Evolutionary conservation across 1,140 invertebrate species (phyloP), one percentile per base, ranked within the genome.

Genomic region (Drosophila tropicalis): DNA sequence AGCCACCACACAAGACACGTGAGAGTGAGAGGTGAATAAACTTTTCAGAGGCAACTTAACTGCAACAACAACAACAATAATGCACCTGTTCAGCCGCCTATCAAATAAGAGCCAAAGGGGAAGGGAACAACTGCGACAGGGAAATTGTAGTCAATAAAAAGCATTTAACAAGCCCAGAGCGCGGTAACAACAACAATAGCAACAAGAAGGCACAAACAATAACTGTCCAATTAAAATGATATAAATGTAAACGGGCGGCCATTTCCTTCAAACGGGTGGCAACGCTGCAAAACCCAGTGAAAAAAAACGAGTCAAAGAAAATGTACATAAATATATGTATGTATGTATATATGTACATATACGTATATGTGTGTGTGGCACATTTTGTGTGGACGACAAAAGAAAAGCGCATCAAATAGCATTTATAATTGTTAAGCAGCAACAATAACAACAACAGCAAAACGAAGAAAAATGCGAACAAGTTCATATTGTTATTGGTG

Each of bases 1-100:
- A 63, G 40, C 40, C 57, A 60, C 79, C 63, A 62, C 36, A 51
- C 65, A 68, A 58, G 76, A 84, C 81, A 83, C 81, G 80, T 83
- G 81, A 83, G 81, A 84, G 81, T 69, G 69, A 76, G 73, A 85
- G 81, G 81, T 84, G 81, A 84, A 84, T 85, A 84, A 84, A 85
- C 81, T 73, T 76, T 85, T 58, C 74, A 81, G 61, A 41, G 67
- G 68, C 70, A 81, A 79, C 72, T 83, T 68, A 75, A 76, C 77
- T 79, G 72, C 66, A 76, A 55, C 41, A 75, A 69, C 54, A 64
- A 76, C 76, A 65, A 69, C 54, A 65, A 76, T 75, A 65, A 65
- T 82, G 76, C 79, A 85, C 81, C 79, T 85, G 82, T 64, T 22
- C 40, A 51, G 44, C 36, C 32, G 62, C 41, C 66, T 79, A 79